Evolutionary conservation across 2,797 vertebrate genomes (phyloP).

Genomic region (Acrossocheilus fasciatus): DNA sequence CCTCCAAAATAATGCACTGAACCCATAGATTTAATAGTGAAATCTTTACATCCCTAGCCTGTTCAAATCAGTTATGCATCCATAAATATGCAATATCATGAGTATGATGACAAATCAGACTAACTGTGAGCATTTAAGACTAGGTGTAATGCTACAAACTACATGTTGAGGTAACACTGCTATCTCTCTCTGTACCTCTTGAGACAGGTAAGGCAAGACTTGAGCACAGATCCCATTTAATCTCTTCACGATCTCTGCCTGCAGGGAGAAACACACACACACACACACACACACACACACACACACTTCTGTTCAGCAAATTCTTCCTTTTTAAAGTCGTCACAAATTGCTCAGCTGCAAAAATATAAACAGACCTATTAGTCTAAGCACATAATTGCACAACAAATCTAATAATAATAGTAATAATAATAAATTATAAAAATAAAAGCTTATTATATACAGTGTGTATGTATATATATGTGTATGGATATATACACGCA

Average conservation of each 20-base stretch:
- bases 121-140: neutral
- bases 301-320: slow-evolving; percentile 30
- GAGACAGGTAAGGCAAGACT: slow-evolving; percentile 97
- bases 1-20: neutral
- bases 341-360: neutral
- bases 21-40: neutral
- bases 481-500: too few species aligned
- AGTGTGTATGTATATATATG: neutral
- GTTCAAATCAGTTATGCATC: neutral
- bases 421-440: too few species aligned
- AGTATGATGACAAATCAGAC: neutral
- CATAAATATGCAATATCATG: neutral
- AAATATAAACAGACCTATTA: neutral
- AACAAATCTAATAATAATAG: too few species aligned
- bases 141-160: neutral
- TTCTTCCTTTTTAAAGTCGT: neutral
- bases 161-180: slow-evolving; percentile 4
- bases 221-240: slow-evolving; percentile 97
- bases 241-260: slow-evolving; percentile 98
- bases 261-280: slow-evolving; percentile 54
- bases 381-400: neutral
- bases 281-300: slow-evolving; percentile 26
- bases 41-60: neutral
- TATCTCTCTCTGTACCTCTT: slow-evolving; percentile 84
- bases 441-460: too few species aligned